phyloP scores from a whole-genome alignment of 2,888 invertebrate species.

The Andrena fulva region DNA sequence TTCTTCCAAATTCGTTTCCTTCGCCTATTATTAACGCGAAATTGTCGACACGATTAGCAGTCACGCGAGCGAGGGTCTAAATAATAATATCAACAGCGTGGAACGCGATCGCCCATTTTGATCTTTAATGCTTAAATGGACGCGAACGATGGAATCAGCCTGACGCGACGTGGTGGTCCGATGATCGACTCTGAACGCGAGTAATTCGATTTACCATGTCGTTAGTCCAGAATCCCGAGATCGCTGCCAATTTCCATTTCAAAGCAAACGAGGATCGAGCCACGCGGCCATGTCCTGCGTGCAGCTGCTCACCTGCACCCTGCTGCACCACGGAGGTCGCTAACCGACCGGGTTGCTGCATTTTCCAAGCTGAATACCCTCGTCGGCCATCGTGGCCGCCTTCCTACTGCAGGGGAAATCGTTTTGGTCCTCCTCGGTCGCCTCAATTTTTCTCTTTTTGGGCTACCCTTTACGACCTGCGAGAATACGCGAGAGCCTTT shows the following conservation, averaged over 20 bases:
- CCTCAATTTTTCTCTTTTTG: not conserved
- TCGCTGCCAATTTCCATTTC: constrained; percentile 72
- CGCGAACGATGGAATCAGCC: constrained; percentile 38
- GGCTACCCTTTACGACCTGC: not conserved
- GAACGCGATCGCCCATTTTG: too few species aligned
- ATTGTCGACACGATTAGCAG: not conserved
- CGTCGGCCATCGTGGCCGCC: constrained; percentile 1
- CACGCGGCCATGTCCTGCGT: not conserved
- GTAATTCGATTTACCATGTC: constrained; percentile 72
- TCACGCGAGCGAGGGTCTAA: not conserved
- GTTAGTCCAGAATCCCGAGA: constrained; percentile 70
- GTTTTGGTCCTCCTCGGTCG: not conserved
- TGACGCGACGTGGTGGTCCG: constrained; percentile 27
- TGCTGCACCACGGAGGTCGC: constrained; percentile 5
- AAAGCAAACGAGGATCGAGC: constrained; percentile 63
- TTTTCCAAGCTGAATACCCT: constrained; percentile 21
- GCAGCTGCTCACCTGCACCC: constrained; percentile 22
- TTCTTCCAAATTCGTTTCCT: too few species aligned
- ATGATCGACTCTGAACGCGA: constrained; percentile 58
- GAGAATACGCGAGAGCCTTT: not conserved
- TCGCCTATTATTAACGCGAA: not conserved
- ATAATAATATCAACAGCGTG: too few species aligned
- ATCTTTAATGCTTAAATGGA: constrained; percentile 31
- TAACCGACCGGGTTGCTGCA: not conserved
- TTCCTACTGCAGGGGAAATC: constrained; percentile 1